phyloP scores from a whole-genome alignment of 2,113 vertebrate species.

The Callocephalon fimbriatum region DNA sequence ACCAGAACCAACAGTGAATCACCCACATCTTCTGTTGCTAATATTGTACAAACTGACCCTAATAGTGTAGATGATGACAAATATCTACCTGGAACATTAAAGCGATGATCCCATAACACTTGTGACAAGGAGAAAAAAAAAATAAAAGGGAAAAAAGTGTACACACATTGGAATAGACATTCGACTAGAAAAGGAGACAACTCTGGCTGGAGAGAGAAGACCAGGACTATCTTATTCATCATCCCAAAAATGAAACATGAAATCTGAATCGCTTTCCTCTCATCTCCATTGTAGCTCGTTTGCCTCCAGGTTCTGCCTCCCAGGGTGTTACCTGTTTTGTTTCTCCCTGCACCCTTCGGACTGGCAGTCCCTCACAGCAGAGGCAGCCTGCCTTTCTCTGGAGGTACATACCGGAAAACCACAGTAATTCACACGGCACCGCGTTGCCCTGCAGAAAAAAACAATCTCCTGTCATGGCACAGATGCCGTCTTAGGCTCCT shows the following conservation, averaged over 20 bases:
- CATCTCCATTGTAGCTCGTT: no score
- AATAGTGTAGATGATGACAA: not conserved
- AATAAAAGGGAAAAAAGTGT: not conserved
- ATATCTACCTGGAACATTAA: not conserved
- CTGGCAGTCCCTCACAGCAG: not conserved
- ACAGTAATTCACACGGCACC: not conserved
- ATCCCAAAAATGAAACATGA: not conserved
- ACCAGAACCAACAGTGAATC: not conserved
- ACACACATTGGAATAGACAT: no score
- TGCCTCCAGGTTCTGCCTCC: not conserved
- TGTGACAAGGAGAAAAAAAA: accelerated
- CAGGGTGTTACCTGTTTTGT: accelerated
- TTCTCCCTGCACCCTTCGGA: accelerated
- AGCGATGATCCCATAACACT: not conserved
- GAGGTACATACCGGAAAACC: accelerated
- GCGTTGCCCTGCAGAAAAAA: not conserved
- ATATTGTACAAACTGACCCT: not conserved
- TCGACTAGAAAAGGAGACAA: not conserved
- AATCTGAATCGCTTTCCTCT: not conserved
- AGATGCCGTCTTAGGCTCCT: accelerated
- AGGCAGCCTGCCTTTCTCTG: not conserved
- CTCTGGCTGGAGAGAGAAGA: not conserved
- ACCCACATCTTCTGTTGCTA: not conserved
- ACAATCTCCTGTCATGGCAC: accelerated
- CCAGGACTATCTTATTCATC: no score